Percentiles rank a stretch among this genome's conserved stretches.
Conservation (phyloP, 2,888 invertebrate genomes). For the Acanthopleura granulata region DNA sequence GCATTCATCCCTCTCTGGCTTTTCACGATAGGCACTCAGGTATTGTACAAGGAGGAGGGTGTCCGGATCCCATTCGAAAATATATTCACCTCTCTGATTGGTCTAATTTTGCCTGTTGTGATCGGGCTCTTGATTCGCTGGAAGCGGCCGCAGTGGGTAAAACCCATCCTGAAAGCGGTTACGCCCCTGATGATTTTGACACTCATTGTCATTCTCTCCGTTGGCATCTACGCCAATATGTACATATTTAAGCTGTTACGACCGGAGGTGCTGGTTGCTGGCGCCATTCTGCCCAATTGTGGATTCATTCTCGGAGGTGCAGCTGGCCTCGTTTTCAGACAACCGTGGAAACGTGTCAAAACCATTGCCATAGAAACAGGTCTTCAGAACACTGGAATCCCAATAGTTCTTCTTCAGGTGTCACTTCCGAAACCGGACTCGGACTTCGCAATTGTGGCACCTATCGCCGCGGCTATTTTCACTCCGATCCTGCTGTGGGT, state of each 20-base stretch:
- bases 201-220: slow-evolving; percentile 68
- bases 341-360: slow-evolving; percentile 66
- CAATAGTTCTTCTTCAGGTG: slow-evolving; percentile 67
- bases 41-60: slow-evolving; percentile 54
- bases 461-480: slow-evolving; percentile 57
- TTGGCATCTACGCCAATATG: slow-evolving; percentile 70
- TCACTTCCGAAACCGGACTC: slow-evolving; percentile 57
- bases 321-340: slow-evolving; percentile 58
- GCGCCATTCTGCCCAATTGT: slow-evolving; percentile 69
- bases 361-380: slow-evolving; percentile 89
- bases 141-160: slow-evolving; percentile 63
- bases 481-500: slow-evolving; percentile 54
- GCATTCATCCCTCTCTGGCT: slow-evolving; percentile 73
- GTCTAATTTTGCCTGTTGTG: slow-evolving; percentile 70
- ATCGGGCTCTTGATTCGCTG: slow-evolving; percentile 70
- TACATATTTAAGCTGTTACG: slow-evolving; percentile 70
- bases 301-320: slow-evolving; percentile 71
- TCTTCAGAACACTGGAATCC: slow-evolving; percentile 85
- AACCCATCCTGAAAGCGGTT: slow-evolving; percentile 61
- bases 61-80: slow-evolving; percentile 69
- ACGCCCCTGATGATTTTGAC: slow-evolving; percentile 70
- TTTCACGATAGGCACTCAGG: slow-evolving; percentile 68
- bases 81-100: slow-evolving; percentile 68
- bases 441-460: slow-evolving; percentile 77
- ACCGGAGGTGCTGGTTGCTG: slow-evolving; percentile 60